Base-by-base conservation (phyloP, 2,113 vertebrate genomes). In the Lonchura striata region DNA sequence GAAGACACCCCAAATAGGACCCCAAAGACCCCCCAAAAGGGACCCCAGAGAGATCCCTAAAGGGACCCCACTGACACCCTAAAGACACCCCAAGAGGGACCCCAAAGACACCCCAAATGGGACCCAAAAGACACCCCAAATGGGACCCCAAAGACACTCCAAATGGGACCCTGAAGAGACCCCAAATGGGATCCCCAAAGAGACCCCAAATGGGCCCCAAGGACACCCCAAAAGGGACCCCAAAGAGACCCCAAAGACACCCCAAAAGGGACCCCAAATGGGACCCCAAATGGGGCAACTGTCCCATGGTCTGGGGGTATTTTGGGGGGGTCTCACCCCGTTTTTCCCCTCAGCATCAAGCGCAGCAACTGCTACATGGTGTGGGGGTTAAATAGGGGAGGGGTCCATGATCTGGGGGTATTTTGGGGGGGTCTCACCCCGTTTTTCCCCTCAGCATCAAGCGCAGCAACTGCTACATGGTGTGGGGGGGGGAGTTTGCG, bases 381-480 rank as follows among this genome's bases (percentile, higher is more conserved):
- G 22, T 16, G 31, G 50, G 50, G 61, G 18, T 41, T 39, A 39
- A 39, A 12, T 39, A 39, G 99, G 98, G 7, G 15, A 57, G 33
- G 54, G 54, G 20, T 57, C 33, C 33, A 10, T 25, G 30, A 5
- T n/a, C 7, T 61, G 17, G 60, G 60, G 59, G 46, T 47, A 22
- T 17, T 60, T 61, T 33, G 53, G 44, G 20, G 22, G 33, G 56
- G 21, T 35, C 22, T 13, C 22, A 22, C 52, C 21, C 30, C 4
- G 25, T 18, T 61, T 37, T 9, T 9, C 15, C 49, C 78, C 27
- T 21, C 96, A 99, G 99, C 92, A 99, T 99, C 96, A 99, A 99
- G 93, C 98, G 98, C 69, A 99, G 98, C 96, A 99, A 99, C 96
- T 99, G 99, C 76, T 99, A 99, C 97, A 99, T 99, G 99, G 99